Conservation (phyloP, 2,113 vertebrate genomes). For the Chlorodrepanis virens region DNA sequence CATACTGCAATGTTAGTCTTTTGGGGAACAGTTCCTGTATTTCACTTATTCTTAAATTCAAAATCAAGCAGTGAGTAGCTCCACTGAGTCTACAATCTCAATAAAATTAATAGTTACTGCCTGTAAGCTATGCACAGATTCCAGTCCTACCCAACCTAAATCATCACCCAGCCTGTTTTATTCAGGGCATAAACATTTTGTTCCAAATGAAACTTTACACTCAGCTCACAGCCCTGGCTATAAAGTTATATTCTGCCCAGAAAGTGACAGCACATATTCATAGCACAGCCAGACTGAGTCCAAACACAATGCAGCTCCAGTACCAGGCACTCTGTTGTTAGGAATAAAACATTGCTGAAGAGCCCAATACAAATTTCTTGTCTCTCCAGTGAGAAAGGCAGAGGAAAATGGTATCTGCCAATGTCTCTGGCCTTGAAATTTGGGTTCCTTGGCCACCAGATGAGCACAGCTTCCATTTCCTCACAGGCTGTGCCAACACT, state of each 20-base stretch:
- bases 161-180: neutral
- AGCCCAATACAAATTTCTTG: neutral
- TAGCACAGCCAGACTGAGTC: neutral
- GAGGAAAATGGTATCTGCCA: neutral
- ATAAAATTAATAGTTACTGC: neutral
- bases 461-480: neutral
- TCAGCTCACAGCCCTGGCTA: neutral
- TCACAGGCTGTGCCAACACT: neutral
- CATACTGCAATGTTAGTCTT: neutral
- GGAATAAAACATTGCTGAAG: neutral
- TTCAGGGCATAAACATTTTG: slow-evolving; percentile 8
- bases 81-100: neutral
- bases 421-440: neutral
- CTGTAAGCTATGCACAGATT: neutral
- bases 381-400: neutral
- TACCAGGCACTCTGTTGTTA: neutral
- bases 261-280: neutral
- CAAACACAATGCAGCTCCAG: neutral
- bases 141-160: neutral
- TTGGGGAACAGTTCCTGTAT: neutral
- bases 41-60: neutral
- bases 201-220: neutral
- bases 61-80: neutral
- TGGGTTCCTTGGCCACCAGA: neutral
- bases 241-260: neutral